Evolutionary conservation across 2,888 invertebrate species (phyloP).

Genomic region (Drosophila pseudotalamancana): DNA sequence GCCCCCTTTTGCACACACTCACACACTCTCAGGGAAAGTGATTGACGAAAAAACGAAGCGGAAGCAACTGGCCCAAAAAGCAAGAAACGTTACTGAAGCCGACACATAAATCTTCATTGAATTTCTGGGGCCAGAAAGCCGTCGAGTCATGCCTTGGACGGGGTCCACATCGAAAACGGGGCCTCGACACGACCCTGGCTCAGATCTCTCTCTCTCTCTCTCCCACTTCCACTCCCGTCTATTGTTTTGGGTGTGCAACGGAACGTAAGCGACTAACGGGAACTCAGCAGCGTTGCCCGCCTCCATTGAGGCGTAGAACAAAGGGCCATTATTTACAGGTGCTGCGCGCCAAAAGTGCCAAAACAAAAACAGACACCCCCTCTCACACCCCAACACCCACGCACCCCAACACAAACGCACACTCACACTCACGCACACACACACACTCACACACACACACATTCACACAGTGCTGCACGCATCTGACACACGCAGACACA

Average conservation of each 20-base stretch:
- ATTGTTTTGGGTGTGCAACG: conserved; percentile 63
- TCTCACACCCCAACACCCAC: conserved; percentile 37
- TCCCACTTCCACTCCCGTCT: conserved; percentile 10
- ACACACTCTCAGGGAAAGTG: conserved; percentile 35
- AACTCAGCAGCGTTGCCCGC: conserved; percentile 42
- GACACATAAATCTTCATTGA: conserved; percentile 76
- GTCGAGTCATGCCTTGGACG: conserved; percentile 66
- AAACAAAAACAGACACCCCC: conserved; percentile 75
- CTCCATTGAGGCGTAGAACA: conserved; percentile 71
- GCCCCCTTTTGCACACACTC: neutral
- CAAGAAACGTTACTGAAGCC: conserved; percentile 62
- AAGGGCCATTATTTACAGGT: conserved; percentile 79
- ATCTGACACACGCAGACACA: conserved; percentile 21
- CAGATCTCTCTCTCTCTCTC: neutral
- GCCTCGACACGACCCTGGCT: conserved; percentile 8
- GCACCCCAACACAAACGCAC: conserved; percentile 18
- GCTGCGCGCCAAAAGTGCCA: conserved; percentile 79
- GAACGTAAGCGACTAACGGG: conserved; percentile 56
- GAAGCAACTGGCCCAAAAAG: conserved; percentile 51
- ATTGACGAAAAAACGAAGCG: conserved; percentile 69
- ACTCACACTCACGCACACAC: conserved; percentile 5
- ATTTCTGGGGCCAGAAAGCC: conserved; percentile 53
- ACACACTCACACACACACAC: conserved; percentile 11
- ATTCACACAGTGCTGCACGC: neutral
- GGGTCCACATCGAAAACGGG: conserved; percentile 36